Conservation (phyloP, 2,113 vertebrate species). For the Nycticorax nycticorax region DNA sequence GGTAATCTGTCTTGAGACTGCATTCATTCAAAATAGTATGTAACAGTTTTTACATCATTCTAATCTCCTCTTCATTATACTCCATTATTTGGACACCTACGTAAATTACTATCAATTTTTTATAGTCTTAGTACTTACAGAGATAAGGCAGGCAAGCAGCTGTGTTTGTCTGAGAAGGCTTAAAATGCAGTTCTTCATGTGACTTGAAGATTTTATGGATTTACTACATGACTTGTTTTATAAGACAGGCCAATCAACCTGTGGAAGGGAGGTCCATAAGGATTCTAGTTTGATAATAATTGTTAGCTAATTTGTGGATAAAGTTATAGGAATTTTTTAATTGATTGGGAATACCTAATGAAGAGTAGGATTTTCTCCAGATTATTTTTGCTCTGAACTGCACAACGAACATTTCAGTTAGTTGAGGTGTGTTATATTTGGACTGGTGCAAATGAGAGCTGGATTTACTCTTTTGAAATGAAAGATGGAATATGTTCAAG, state of each 20-base stretch:
- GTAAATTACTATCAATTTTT: neutral
- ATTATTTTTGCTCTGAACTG: neutral
- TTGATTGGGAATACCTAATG: neutral
- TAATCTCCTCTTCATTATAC: neutral
- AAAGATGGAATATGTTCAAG: neutral
- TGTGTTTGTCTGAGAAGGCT: neutral
- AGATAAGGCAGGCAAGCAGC: neutral
- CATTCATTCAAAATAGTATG: neutral
- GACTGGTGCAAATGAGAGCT: neutral
- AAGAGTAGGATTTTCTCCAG: neutral
- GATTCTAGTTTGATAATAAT: neutral
- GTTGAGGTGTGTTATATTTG: neutral
- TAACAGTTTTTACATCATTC: neutral
- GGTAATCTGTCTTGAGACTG: neutral
- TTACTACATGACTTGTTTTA: neutral
- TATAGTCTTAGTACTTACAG: neutral
- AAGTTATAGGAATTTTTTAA: neutral
- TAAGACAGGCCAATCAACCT: neutral
- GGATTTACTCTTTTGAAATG: neutral
- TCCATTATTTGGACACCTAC: neutral
- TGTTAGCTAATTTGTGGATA: neutral
- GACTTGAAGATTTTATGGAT: neutral
- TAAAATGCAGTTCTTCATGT: neutral
- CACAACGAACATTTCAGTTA: neutral
- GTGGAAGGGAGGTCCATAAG: neutral